Conservation (phyloP, 1,140 invertebrate genomes). For the Drosophila pallidifrons region DNA sequence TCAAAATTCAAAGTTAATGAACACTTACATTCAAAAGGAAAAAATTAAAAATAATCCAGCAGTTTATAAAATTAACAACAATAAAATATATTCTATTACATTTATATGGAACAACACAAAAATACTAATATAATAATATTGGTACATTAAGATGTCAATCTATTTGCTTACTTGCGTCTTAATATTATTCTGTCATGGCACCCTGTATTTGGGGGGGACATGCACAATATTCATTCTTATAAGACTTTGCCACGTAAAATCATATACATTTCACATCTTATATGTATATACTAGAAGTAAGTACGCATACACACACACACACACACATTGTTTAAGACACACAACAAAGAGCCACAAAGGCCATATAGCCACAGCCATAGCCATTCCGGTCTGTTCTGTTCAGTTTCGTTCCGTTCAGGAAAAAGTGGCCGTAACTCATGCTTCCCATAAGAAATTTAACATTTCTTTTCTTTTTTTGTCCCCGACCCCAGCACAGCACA, state of each 20-base stretch:
- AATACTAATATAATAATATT: not conserved
- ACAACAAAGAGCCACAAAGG: slow-evolving; percentile 45
- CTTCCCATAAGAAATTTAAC: slow-evolving; percentile 71
- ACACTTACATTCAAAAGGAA: too few species aligned
- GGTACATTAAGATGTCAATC: not conserved
- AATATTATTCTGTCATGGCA: slow-evolving; percentile 18
- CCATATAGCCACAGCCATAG: slow-evolving; percentile 24
- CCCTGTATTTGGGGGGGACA: slow-evolving; percentile 49
- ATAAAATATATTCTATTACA: not conserved
- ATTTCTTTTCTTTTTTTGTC: slow-evolving; percentile 69
- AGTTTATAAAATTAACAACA: too few species aligned
- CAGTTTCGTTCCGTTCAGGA: slow-evolving; percentile 15
- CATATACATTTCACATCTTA: slow-evolving; percentile 61
- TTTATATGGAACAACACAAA: not conserved
- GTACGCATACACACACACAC: slow-evolving; percentile 54
- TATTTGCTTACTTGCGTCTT: not conserved
- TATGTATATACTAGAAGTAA: slow-evolving; percentile 30
- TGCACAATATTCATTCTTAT: slow-evolving; percentile 44
- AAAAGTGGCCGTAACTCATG: slow-evolving; percentile 66
- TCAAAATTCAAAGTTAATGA: not conserved
- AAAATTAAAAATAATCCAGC: too few species aligned
- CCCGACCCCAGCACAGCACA: not conserved
- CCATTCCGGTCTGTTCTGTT: slow-evolving; percentile 14
- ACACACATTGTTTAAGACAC: slow-evolving; percentile 73
- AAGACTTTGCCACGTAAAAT: slow-evolving; percentile 55